These are phyloP conservation scores for Rhegmatorhina hoffmannsi DNA, from an alignment of 2,113 vertebrate genomes.

Conservation along the genomic window DNA sequence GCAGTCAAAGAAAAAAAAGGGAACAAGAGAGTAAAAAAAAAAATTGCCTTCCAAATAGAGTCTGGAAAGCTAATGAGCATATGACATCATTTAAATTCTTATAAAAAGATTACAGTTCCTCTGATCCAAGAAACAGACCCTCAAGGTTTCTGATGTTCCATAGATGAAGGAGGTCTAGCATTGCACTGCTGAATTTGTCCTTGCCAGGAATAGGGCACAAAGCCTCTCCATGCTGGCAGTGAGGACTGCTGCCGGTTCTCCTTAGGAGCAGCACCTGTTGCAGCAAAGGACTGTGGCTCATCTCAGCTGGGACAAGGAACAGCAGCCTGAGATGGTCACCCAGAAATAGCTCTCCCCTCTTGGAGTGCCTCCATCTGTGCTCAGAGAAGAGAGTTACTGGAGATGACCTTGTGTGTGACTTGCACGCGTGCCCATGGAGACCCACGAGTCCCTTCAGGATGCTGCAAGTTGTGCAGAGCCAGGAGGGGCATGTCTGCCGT, in stretches of 20 bases:
- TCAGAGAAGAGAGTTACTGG: not conserved
- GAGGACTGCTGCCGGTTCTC: not conserved
- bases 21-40: constrained; percentile 53
- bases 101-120: constrained; percentile 55
- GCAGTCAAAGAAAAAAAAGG: constrained; percentile 42
- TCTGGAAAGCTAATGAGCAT: constrained; percentile 65
- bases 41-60: constrained; percentile 57
- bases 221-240: fast-evolving
- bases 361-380: not conserved
- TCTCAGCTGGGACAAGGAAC: not conserved
- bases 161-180: not conserved
- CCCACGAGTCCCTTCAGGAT: fast-evolving
- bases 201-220: not conserved
- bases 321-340: not conserved
- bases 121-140: constrained; percentile 53
- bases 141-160: constrained; percentile 5
- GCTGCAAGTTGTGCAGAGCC: not conserved
- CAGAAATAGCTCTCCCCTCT: not conserved
- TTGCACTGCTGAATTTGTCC: not conserved
- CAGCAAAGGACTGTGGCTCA: not conserved
- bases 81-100: constrained; percentile 65
- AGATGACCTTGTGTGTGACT: not conserved
- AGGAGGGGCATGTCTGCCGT: fast-evolving
- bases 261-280: not conserved
- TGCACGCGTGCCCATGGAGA: fast-evolving